phyloP scores from a whole-genome alignment of 2,113 vertebrate species.

The Microcebus tavaratra region DNA sequence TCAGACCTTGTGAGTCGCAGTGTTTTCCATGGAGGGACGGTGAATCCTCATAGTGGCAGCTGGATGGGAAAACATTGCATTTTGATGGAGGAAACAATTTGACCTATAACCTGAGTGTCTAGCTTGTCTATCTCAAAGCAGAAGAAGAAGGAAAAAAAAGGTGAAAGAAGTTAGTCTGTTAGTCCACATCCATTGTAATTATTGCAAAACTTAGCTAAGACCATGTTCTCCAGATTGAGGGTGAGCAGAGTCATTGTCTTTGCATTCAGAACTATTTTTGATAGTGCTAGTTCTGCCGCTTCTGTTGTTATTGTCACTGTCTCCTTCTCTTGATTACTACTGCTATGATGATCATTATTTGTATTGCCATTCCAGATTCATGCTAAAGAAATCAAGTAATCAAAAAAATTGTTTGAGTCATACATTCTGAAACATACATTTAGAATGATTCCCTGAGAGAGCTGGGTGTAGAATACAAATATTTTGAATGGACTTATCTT shows the following conservation, averaged over 20 bases:
- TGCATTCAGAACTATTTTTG: background rate
- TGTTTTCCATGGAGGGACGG: background rate
- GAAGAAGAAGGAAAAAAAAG: background rate
- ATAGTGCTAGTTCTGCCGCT: background rate
- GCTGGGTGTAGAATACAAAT: conserved; percentile 70
- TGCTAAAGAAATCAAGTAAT: background rate
- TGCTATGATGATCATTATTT: background rate
- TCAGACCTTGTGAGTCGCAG: conserved; percentile 1
- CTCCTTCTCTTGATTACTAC: background rate
- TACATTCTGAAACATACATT: conserved; percentile 33
- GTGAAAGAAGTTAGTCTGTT: background rate
- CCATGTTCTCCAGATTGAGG: background rate
- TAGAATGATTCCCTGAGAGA: conserved; percentile 69
- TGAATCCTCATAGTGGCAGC: background rate
- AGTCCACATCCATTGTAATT: background rate
- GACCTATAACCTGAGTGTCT: background rate
- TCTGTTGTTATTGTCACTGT: background rate
- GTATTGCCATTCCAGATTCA: background rate
- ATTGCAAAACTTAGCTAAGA: background rate
- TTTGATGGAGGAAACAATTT: conserved; percentile 9
- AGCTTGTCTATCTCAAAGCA: conserved; percentile 7
- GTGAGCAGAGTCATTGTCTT: background rate
- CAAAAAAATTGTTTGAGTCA: conserved; percentile 17
- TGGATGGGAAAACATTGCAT: background rate
- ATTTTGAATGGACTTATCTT: conserved; percentile 76